These are phyloP conservation scores for Stegodyphus dumicola DNA, from an alignment of 1,140 invertebrate species.

Conservation along the genomic window DNA sequence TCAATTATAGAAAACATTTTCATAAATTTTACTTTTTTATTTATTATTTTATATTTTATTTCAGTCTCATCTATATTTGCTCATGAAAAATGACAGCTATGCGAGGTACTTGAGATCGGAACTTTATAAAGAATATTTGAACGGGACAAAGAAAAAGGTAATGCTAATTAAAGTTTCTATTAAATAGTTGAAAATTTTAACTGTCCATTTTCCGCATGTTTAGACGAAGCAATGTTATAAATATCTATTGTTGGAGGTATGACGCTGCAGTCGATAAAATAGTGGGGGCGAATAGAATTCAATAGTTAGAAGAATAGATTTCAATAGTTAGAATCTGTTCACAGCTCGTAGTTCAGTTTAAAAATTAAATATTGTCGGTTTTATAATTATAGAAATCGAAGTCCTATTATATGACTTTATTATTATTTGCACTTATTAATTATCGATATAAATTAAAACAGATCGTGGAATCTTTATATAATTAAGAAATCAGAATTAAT, in stretches of 20 bases:
- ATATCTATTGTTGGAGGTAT: background rate
- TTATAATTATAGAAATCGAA: no score
- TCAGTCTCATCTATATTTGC: conserved; percentile 93
- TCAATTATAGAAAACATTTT: no score
- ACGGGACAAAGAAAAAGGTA: conserved; percentile 95
- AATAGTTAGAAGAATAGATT: no score
- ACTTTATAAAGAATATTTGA: conserved; percentile 97
- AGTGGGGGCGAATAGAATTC: background rate
- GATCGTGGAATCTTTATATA: no score
- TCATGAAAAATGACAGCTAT: conserved; percentile 99
- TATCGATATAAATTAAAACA: no score
- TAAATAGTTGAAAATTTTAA: background rate
- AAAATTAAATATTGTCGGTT: no score
- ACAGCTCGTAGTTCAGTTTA: no score
- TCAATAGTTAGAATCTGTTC: no score
- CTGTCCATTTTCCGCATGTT: background rate
- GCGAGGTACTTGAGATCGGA: conserved; percentile 97
- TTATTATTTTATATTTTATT: background rate
- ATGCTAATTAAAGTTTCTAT: conserved; percentile 47
- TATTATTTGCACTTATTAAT: no score
- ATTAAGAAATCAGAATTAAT: no score
- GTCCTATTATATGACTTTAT: no score
- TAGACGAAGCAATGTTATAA: background rate
- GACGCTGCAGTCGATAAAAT: background rate
- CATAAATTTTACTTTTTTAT: no score